A percentile compares a stretch with the other conserved stretches of the same genome.
Conservation (phyloP, 2,888 invertebrate genomes). For the Leucophora obtusa region DNA sequence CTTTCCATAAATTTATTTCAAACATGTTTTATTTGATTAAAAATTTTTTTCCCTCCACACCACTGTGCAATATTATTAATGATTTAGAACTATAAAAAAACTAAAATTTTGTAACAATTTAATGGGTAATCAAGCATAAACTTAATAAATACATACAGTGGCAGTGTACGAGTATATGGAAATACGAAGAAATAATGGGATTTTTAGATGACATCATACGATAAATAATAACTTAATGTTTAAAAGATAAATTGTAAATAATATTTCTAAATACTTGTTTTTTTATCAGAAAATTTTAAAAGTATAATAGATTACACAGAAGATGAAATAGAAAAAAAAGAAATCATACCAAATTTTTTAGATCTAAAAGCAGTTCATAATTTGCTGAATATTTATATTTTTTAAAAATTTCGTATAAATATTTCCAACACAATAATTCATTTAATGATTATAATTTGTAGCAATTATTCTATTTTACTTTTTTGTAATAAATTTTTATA, state of each 20-base stretch:
- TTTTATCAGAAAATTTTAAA: too few relatives aligned
- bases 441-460: background rate
- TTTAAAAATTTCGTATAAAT: background rate
- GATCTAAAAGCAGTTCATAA: too few relatives aligned
- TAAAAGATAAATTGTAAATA: background rate
- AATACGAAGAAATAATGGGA: background rate
- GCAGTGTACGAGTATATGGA: background rate
- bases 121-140: constrained; percentile 47
- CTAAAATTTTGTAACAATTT: constrained; percentile 46
- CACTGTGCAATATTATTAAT: background rate
- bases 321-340: background rate
- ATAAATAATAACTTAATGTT: background rate
- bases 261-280: background rate
- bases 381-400: too few relatives aligned
- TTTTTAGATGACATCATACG: background rate
- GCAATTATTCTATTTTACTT: background rate
- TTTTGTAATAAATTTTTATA: background rate
- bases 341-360: background rate
- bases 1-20: too few relatives aligned
- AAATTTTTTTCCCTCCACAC: background rate
- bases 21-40: background rate
- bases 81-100: background rate
- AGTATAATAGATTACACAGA: too few relatives aligned
- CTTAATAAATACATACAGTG: constrained; percentile 6
- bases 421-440: constrained; percentile 36